Conservation (phyloP, 2,888 invertebrate species). For the Hydriomena furcata region DNA sequence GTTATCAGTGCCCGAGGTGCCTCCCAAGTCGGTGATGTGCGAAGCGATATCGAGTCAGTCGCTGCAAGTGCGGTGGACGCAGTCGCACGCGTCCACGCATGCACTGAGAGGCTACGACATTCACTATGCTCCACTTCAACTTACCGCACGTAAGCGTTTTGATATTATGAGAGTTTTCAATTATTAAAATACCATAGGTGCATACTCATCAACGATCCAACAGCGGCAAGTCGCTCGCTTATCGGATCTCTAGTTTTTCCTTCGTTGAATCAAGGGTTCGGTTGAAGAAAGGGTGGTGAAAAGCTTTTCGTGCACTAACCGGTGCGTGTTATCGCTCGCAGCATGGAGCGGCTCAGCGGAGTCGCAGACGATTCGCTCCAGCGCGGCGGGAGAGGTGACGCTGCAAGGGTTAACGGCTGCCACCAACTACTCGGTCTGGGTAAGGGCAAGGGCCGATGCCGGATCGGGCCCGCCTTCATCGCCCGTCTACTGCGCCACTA, state of each 20-base stretch:
- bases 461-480: conserved; percentile 90
- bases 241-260: no score
- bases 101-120: conserved; percentile 90
- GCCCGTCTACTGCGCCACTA: conserved; percentile 89
- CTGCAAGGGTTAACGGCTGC: conserved; percentile 89
- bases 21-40: conserved; percentile 88
- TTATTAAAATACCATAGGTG: no score
- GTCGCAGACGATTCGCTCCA: conserved; percentile 38
- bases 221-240: no score
- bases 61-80: conserved; percentile 88
- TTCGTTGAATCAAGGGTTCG: no score
- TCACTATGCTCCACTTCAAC: conserved; percentile 85
- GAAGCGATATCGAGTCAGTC: conserved; percentile 87
- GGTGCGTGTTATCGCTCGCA: conserved; percentile 2
- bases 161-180: no score
- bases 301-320: no score
- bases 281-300: no score
- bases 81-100: conserved; percentile 83
- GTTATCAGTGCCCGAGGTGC: conserved; percentile 85
- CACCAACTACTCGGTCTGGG: conserved; percentile 92
- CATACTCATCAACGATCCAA: no score
- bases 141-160: conserved; percentile 46
- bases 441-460: conserved; percentile 89
- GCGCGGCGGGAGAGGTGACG: conserved; percentile 65
- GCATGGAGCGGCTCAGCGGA: conserved; percentile 39